These are phyloP conservation scores for Taxidea taxus DNA, from an alignment of 2,113 vertebrate genomes.

Conservation along the genomic window DNA sequence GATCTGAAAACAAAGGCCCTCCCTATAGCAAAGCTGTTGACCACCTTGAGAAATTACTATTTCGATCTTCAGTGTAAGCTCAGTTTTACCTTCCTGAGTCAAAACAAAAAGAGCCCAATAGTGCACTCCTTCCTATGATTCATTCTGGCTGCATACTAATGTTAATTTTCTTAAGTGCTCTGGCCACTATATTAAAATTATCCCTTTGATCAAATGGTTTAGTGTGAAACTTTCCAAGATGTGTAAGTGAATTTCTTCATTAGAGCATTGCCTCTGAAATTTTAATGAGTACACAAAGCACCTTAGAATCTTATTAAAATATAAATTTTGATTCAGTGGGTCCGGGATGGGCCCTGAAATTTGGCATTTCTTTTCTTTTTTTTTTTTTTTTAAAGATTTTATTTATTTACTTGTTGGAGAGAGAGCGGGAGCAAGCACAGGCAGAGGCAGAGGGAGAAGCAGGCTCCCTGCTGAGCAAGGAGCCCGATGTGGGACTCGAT, in stretches of 20 bases:
- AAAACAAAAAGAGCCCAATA: background rate
- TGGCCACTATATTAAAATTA: slow-evolving; percentile 20
- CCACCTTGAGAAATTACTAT: background rate
- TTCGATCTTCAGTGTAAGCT: background rate
- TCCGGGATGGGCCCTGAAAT: background rate
- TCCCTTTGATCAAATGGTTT: slow-evolving; percentile 27
- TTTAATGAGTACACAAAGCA: slow-evolving; percentile 33
- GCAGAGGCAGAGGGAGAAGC: too few relatives aligned
- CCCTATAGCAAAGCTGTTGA: background rate
- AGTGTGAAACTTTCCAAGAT: slow-evolving; percentile 39
- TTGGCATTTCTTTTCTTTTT: background rate
- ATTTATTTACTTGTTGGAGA: too few relatives aligned
- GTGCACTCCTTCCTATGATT: background rate
- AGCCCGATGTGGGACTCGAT: too few relatives aligned
- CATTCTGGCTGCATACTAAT: background rate
- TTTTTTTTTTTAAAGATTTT: too few relatives aligned
- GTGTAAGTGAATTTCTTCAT: slow-evolving; percentile 33
- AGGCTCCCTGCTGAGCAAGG: too few relatives aligned
- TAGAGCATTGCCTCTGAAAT: background rate
- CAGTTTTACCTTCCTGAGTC: slow-evolving; percentile 19
- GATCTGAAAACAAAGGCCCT: background rate
- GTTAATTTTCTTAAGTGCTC: slow-evolving; percentile 60
- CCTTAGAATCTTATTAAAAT: slow-evolving; percentile 37
- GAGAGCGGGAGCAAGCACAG: too few relatives aligned
- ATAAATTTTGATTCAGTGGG: slow-evolving; percentile 25